Evolutionary conservation across 2,113 vertebrate species (phyloP), one percentile per base, ranked within the genome.

Genomic region (Pseudopipra pipra): DNA sequence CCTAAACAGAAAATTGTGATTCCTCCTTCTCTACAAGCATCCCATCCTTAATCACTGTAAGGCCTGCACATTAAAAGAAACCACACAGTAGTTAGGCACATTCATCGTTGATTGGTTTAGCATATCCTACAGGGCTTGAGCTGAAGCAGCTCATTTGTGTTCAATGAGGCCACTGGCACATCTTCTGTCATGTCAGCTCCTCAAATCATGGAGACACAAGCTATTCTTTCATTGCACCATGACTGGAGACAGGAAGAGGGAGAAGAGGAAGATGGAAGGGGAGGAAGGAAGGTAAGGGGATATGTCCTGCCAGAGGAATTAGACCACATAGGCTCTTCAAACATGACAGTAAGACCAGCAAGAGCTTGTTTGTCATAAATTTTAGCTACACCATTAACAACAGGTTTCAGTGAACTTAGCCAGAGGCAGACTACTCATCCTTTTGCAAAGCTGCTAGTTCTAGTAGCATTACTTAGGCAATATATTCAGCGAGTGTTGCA

Each of bases 101-200:
- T 49, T 43, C 39, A 56, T 14, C 25, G 16, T 3, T 2, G 2
- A 89, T 51, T 31, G 41, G 18, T 44, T 68, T 51, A 33, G 27
- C 33, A 39, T 14, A 68, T 23, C 30, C 55, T 59, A 18, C 14
- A 12, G 35, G 27, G 30, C 16, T 84, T 44, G 27, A 89, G 46
- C 73, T 82, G 43, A 54, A 58, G 46, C 37, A 87, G 75, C 55
- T 81, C 33, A 11, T n/a, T 58, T 44, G 51, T 71, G 78, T 39
- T 51, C 47, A 47, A 0, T 3, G n/a, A 74, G 65, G 21, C 23
- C 30, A 52, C 0, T 1, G 33, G 19, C 25, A 31, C 0, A 2
- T 59, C 21, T 65, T 56, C 68, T 52, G 49, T 59, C 31, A 35
- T 7, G 27, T 0, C 61, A 22, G 37, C 21, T 49, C 39, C 39